phyloP scores from a whole-genome alignment of 2,888 invertebrate species.

The Electrophaes corylata region DNA sequence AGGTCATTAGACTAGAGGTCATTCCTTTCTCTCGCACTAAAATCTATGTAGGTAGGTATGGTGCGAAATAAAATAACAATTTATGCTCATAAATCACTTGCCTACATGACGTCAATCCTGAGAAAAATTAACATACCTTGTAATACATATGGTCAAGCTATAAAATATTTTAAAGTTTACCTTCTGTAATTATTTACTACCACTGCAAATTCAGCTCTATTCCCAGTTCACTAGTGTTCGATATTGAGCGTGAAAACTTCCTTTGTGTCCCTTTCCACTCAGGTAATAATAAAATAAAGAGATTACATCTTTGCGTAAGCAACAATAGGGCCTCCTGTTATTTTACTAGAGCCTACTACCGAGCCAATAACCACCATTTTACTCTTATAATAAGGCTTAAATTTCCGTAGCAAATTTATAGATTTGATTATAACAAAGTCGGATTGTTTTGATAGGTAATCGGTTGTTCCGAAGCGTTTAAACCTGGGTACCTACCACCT shows the following conservation, averaged over 20 bases:
- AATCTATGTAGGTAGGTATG: background rate
- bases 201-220: slow-evolving; percentile 40
- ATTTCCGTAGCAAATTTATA: slow-evolving; percentile 37
- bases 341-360: slow-evolving; percentile 57
- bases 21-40: slow-evolving; percentile 1
- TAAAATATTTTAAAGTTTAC: slow-evolving; percentile 44
- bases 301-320: slow-evolving; percentile 81
- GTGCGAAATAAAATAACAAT: background rate
- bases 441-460: slow-evolving; percentile 73
- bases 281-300: slow-evolving; percentile 80
- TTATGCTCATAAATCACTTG: background rate
- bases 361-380: slow-evolving; percentile 48
- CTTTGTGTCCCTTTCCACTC: slow-evolving; percentile 64
- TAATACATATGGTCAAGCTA: slow-evolving; percentile 32
- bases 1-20: too few relatives aligned
- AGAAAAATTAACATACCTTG: slow-evolving; percentile 44
- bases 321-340: slow-evolving; percentile 77
- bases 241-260: slow-evolving; percentile 27
- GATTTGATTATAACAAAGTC: slow-evolving; percentile 65
- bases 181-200: slow-evolving; percentile 40
- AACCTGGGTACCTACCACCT: slow-evolving; percentile 54
- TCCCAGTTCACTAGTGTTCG: background rate
- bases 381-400: slow-evolving; percentile 32
- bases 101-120: slow-evolving; percentile 28
- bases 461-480: slow-evolving; percentile 68